Evolutionary conservation across 1,140 invertebrate genomes (phyloP).

Genomic region (Hormaphis cornu): DNA sequence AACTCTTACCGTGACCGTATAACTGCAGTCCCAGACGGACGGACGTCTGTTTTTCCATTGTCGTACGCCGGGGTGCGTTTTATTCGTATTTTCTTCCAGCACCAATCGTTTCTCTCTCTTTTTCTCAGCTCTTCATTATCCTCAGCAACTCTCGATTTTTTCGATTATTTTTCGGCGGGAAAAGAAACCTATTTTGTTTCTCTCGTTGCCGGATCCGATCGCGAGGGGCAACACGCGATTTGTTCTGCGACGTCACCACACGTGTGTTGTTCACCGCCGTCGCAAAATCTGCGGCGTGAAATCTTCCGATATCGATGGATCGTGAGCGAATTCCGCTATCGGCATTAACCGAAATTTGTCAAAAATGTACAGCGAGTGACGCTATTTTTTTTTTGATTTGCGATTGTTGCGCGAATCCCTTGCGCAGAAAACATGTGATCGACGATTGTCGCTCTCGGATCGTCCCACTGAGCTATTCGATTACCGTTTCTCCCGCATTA

Average conservation of each 20-base stretch:
- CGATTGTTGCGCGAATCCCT: too few species aligned
- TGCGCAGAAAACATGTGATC: too few species aligned
- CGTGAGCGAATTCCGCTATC: too few species aligned
- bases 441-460: too few species aligned
- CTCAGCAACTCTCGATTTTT: neutral
- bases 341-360: too few species aligned
- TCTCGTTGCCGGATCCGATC: neutral
- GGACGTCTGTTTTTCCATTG: constrained; percentile 20
- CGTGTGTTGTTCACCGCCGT: too few species aligned
- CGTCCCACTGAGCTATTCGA: too few species aligned
- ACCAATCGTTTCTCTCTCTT: neutral
- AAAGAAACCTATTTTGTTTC: neutral
- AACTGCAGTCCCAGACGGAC: constrained; percentile 31
- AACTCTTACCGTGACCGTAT: constrained; percentile 29
- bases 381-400: too few species aligned
- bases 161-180: neutral
- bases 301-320: too few species aligned
- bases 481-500: too few species aligned
- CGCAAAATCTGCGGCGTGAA: too few species aligned
- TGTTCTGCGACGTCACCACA: neutral
- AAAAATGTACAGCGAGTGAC: too few species aligned
- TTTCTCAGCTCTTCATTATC: neutral
- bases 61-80: constrained; percentile 29
- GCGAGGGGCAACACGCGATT: neutral
- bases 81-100: neutral